These are phyloP conservation scores for Drosophila prosaltans DNA, from an alignment of 1,140 invertebrate species.

Conservation along the genomic window DNA sequence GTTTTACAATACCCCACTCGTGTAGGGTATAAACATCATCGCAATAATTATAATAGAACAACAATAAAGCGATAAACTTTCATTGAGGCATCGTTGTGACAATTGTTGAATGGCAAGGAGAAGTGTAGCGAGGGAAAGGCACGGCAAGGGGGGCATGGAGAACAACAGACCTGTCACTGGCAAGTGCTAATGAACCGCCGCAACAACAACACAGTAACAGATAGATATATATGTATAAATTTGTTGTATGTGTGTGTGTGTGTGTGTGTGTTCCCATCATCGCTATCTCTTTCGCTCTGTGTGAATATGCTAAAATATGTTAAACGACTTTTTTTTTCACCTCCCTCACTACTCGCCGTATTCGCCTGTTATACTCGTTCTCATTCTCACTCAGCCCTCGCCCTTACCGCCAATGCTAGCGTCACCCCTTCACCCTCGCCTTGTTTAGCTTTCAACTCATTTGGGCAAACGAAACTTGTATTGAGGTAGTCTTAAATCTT, in stretches of 20 bases:
- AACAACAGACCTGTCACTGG: slow-evolving; percentile 59
- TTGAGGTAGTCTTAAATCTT: slow-evolving; percentile 75
- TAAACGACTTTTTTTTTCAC: slow-evolving; percentile 63
- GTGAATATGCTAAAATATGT: slow-evolving; percentile 75
- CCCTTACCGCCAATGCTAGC: too few relatives aligned
- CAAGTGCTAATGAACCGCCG: slow-evolving; percentile 76
- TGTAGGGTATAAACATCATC: neutral
- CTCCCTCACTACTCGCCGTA: slow-evolving; percentile 16
- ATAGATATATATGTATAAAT: slow-evolving; percentile 28
- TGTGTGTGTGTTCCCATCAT: slow-evolving; percentile 5
- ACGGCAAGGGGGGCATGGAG: neutral
- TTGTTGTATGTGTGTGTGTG: slow-evolving; percentile 30
- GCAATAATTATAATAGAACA: slow-evolving; percentile 29
- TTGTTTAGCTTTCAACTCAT: neutral
- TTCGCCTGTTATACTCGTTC: slow-evolving; percentile 40
- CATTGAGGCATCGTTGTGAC: slow-evolving; percentile 62
- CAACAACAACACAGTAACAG: slow-evolving; percentile 45
- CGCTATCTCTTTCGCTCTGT: slow-evolving; percentile 19
- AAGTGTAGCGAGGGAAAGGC: neutral
- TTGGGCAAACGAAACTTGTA: slow-evolving; percentile 77
- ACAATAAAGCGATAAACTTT: slow-evolving; percentile 62
- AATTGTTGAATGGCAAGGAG: slow-evolving; percentile 45
- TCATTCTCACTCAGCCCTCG: slow-evolving; percentile 1
- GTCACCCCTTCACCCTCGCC: neutral
- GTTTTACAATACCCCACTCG: neutral